phyloP scores from a whole-genome alignment of 2,888 invertebrate species.

The Nephrotoma appendiculata region DNA sequence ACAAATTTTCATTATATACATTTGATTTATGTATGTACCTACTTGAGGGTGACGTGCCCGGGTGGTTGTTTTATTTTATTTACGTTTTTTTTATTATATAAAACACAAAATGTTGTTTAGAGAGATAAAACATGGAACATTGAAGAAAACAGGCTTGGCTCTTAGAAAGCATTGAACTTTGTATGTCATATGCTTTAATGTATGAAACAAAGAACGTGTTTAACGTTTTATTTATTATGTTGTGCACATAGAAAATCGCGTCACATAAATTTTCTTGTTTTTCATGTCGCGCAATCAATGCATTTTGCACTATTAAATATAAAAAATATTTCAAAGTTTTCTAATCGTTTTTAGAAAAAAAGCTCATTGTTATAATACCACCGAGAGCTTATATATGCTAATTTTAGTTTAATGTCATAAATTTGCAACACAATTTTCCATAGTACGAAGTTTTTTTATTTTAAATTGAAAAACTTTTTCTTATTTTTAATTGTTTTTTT shows the following conservation, averaged over 20 bases:
- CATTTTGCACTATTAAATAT: background rate
- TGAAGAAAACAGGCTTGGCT: background rate
- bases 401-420: background rate
- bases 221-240: too few relatives aligned
- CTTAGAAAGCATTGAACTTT: background rate
- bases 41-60: background rate
- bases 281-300: background rate
- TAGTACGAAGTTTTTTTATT: background rate
- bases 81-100: background rate
- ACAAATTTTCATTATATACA: background rate
- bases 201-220: background rate
- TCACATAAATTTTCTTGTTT: background rate
- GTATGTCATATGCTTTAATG: background rate
- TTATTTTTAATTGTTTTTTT: background rate
- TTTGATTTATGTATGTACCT: background rate
- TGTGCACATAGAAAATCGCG: background rate
- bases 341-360: background rate
- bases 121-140: background rate
- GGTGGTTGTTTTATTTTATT: background rate
- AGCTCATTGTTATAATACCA: background rate
- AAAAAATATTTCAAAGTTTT: background rate
- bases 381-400: background rate
- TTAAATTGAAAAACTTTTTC: background rate
- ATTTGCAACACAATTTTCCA: background rate
- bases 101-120: background rate